Evolutionary conservation across 2,113 vertebrate species (phyloP), one percentile per base, ranked within the genome.

Genomic region (Euleptes europaea): DNA sequence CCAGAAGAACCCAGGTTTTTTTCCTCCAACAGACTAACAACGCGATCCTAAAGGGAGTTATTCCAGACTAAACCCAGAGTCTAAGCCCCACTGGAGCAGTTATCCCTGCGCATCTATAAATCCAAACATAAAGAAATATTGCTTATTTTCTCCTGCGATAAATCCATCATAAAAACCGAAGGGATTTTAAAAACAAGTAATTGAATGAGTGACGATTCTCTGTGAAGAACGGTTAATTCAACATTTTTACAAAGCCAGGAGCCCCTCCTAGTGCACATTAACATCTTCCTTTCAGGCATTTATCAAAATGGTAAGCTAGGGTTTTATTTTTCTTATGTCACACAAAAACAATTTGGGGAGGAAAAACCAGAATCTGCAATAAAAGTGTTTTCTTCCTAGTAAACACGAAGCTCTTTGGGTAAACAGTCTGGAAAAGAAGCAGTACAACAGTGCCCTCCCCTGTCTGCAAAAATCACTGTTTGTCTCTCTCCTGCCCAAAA

Each of bases 381-480:
- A 75, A 80, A 84, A 89, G 84, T 88, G 73, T 76, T 85, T 82
- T 84, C 65, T 86, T 87, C 76, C 82, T 86, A 54, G 83, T 91
- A 94, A 89, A 92, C 79, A 93, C 38, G 75, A 84, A 88, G 66
- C 3, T 77, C 40, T 92, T 91, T 91, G 72, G 60, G 88, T 80
- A 91, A 91, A 93, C 47, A 94, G 89, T 88, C 88, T 84, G 72
- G 86, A 86, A 84, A 65, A 91, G 91, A 63, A 75, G 10, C 85
- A 87, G 94, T 94, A 75, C 94, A 95, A 95, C 91, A 95, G 91
- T 94, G 94, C 94, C 94, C 94, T 86, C 94, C 91, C 85, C 91
- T 90, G 94, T 92, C 80, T 81, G 87, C 33, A 84, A 31, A 91
- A 93, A 78, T 90, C 93, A 90, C 84, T 82, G 90, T 91, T 40